Percentiles rank a stretch among this genome's conserved stretches.
Evolutionary conservation across 2,113 vertebrate species (phyloP).

Genomic region (Agapornis roseicollis): DNA sequence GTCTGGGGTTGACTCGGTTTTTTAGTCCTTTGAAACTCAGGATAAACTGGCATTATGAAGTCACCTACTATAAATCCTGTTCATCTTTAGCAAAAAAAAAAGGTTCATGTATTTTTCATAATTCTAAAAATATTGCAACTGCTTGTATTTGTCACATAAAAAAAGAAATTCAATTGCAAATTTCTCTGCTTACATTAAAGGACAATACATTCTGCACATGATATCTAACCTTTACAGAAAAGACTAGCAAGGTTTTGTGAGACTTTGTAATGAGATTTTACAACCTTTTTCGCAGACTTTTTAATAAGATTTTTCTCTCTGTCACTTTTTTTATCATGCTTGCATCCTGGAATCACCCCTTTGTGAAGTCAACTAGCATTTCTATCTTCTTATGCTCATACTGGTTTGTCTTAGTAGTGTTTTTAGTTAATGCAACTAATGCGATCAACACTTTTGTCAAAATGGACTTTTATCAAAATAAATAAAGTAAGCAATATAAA

Average conservation of each 20-base stretch:
- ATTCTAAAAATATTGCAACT: neutral
- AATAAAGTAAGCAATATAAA: neutral
- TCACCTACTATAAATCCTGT: neutral
- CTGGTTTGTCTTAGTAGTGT: neutral
- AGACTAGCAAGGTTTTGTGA: neutral
- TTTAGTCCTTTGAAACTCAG: neutral
- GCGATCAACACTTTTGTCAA: neutral
- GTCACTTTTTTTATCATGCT: neutral
- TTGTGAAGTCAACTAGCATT: neutral
- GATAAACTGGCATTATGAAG: neutral
- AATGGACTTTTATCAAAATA: neutral
- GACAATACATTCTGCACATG: neutral
- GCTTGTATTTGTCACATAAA: neutral
- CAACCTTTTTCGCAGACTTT: neutral
- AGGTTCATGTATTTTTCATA: neutral
- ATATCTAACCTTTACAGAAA: slow-evolving; percentile 4
- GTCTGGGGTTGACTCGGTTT: neutral
- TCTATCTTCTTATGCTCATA: neutral
- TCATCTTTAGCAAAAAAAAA: neutral
- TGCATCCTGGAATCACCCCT: neutral
- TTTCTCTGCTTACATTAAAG: neutral
- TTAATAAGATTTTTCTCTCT: neutral
- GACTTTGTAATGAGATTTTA: neutral
- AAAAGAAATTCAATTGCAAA: neutral
- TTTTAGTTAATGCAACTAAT: neutral